phyloP scores from a whole-genome alignment of 2,888 invertebrate genomes.

The Biston betularia region DNA sequence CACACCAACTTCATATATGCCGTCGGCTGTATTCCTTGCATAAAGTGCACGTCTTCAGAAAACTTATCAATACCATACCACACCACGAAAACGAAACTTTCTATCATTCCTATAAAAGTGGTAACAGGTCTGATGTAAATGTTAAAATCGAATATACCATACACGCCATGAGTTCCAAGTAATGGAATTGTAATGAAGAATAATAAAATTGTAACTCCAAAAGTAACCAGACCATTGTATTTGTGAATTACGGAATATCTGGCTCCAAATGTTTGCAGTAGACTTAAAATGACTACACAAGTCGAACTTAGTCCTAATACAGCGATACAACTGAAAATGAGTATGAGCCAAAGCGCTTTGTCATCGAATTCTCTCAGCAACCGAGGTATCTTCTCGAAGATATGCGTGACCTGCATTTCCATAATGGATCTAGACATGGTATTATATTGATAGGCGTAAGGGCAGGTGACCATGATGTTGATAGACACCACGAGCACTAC shows the following conservation, averaged over 20 bases:
- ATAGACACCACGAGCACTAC: constrained; percentile 56
- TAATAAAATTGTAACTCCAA: constrained; percentile 49
- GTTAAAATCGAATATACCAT: constrained; percentile 51
- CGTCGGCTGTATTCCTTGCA: constrained; percentile 73
- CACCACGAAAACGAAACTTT: constrained; percentile 67
- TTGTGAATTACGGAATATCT: constrained; percentile 52
- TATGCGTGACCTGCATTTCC: constrained; percentile 51
- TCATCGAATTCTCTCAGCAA: constrained; percentile 61
- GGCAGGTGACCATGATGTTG: constrained; percentile 68
- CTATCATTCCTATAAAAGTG: constrained; percentile 57
- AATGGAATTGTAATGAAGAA: constrained; percentile 65
- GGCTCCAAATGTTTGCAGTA: constrained; percentile 57
- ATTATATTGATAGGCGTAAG: constrained; percentile 62
- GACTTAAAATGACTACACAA: constrained; percentile 55
- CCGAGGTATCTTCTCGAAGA: constrained; percentile 69
- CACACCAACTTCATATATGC: constrained; percentile 64
- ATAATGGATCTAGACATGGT: constrained; percentile 50
- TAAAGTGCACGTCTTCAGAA: constrained; percentile 79
- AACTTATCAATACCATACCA: constrained; percentile 74
- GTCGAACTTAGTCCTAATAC: constrained; percentile 56
- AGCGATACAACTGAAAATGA: constrained; percentile 58
- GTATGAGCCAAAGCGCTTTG: constrained; percentile 58
- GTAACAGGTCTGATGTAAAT: constrained; percentile 49
- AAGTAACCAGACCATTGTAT: constrained; percentile 61
- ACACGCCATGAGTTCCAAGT: constrained; percentile 56